Percentiles rank a stretch among this genome's conserved stretches.
Evolutionary conservation across 2,797 vertebrate species (phyloP).

Genomic region (Mormyrops boulengeri): DNA sequence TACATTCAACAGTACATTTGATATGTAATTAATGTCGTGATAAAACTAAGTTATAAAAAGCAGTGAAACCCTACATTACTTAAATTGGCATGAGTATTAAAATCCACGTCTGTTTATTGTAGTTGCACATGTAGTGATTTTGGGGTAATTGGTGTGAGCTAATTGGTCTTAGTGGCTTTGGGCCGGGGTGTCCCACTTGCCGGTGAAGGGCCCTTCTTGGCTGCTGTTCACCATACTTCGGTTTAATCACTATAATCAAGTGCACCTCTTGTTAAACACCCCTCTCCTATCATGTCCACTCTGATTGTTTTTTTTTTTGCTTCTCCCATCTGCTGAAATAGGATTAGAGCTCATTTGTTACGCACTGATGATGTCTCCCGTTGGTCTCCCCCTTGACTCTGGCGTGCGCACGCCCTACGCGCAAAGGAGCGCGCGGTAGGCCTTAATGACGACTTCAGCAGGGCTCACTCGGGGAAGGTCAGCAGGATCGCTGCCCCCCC

Average conservation of each 20-base stretch:
- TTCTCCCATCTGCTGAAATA: slow-evolving; percentile 15
- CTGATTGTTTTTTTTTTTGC: neutral
- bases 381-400: slow-evolving; percentile 5
- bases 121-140: neutral
- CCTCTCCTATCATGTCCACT: slow-evolving; percentile 25
- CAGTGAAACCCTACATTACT: neutral
- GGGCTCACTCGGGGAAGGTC: slow-evolving; percentile 17
- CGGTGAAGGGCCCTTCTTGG: neutral
- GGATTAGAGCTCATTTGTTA: slow-evolving; percentile 38
- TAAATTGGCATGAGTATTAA: neutral
- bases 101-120: neutral
- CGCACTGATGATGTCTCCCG: slow-evolving; percentile 29
- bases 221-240: neutral
- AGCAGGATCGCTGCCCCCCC: neutral
- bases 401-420: neutral
- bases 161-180: neutral
- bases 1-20: neutral
- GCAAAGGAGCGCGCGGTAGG: neutral
- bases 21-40: neutral
- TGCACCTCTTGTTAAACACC: slow-evolving; percentile 34
- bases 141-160: neutral
- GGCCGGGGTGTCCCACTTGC: neutral
- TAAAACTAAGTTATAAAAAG: neutral
- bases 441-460: neutral
- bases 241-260: slow-evolving; percentile 31